Conservation (phyloP, 1,140 invertebrate species). For the Drosophila lacertosa region DNA sequence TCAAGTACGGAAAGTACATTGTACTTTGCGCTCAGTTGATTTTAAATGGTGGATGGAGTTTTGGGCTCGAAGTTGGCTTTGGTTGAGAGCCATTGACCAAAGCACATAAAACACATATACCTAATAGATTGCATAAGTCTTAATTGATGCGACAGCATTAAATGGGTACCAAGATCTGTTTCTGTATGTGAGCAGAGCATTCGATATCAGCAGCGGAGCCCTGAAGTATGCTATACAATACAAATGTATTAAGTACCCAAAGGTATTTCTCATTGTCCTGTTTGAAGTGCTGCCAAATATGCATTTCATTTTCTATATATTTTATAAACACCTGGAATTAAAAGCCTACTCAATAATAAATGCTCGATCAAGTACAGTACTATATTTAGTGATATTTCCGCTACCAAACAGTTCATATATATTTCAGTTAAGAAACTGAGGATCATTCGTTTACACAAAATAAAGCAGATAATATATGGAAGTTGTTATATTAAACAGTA, state of each 20-base stretch:
- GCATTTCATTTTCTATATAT: no score
- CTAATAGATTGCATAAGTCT: constrained; percentile 37
- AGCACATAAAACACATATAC: constrained; percentile 16
- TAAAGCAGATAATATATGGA: not conserved
- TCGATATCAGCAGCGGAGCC: not conserved
- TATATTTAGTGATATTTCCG: no score
- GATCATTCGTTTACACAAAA: no score
- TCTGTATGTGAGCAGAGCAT: not conserved
- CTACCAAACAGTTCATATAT: no score
- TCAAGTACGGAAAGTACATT: constrained; percentile 46
- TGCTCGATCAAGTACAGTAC: no score
- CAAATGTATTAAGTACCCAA: not conserved
- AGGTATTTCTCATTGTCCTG: not conserved
- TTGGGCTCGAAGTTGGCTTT: constrained; percentile 6
- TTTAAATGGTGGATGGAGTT: constrained; percentile 77
- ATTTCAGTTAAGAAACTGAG: no score
- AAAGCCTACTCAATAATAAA: no score
- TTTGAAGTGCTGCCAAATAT: no score
- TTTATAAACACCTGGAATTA: no score
- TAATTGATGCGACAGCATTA: constrained; percentile 32
- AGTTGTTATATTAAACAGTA: constrained; percentile 7
- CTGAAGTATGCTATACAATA: constrained; percentile 37
- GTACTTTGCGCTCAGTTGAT: constrained; percentile 77
- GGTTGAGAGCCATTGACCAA: constrained; percentile 17
- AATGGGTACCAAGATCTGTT: constrained; percentile 3